These are phyloP conservation scores for Neoascia interrupta DNA, from an alignment of 2,888 invertebrate species.

Conservation along the genomic window DNA sequence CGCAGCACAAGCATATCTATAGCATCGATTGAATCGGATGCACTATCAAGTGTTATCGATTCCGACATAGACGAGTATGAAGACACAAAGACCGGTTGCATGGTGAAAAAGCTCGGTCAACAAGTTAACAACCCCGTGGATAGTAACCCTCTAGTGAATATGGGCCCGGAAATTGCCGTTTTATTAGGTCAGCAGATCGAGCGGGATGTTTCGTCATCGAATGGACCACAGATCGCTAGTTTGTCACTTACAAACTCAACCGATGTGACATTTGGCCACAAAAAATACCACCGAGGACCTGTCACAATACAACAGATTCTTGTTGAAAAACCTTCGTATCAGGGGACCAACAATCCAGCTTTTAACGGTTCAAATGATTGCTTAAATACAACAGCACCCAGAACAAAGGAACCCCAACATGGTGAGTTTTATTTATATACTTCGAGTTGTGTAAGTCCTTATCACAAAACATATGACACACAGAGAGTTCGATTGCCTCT, in stretches of 20 bases:
- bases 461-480: conserved; percentile 12
- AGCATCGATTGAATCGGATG: conserved; percentile 77
- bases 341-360: conserved; percentile 74
- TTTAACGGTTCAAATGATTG: conserved; percentile 66
- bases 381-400: neutral
- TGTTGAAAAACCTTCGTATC: conserved; percentile 78
- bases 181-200: conserved; percentile 53
- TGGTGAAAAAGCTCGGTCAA: conserved; percentile 77
- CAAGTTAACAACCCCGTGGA: conserved; percentile 74
- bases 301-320: conserved; percentile 88
- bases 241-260: conserved; percentile 85
- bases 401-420: conserved; percentile 50
- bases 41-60: conserved; percentile 77
- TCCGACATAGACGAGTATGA: conserved; percentile 75
- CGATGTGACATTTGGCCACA: conserved; percentile 88
- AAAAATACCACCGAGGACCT: conserved; percentile 88
- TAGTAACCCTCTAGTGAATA: conserved; percentile 72
- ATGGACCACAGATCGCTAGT: conserved; percentile 81
- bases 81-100: conserved; percentile 72
- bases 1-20: conserved; percentile 77
- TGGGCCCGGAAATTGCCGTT: conserved; percentile 68
- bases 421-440: conserved; percentile 72
- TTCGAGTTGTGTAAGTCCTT: conserved; percentile 12
- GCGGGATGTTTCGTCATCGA: conserved; percentile 16
- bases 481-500: conserved; percentile 3